Conservation (phyloP, 2,113 vertebrate genomes). For the Maccullochella peelii region DNA sequence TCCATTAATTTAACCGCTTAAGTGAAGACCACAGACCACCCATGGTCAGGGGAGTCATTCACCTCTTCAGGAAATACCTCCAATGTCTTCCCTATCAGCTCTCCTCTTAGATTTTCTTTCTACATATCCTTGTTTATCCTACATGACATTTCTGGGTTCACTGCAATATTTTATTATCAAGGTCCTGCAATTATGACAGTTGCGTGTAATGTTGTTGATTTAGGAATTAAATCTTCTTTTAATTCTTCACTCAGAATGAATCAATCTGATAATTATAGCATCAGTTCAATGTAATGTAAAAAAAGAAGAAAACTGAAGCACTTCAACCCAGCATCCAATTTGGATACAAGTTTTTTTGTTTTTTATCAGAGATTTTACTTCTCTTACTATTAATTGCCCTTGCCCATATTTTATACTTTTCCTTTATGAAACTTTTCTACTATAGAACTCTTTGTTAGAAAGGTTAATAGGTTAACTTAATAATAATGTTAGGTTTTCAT, state of each 20-base stretch:
- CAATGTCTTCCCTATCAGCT: neutral
- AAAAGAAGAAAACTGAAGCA: neutral
- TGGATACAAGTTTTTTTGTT: neutral
- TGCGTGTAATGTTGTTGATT: neutral
- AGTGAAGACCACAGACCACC: neutral
- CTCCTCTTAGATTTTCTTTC: neutral
- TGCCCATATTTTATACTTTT: neutral
- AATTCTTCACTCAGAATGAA: neutral
- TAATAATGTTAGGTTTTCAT: neutral
- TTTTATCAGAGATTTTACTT: neutral
- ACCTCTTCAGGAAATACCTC: neutral
- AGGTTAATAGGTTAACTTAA: neutral
- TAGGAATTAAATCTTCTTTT: neutral
- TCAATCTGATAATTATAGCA: neutral
- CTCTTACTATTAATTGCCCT: neutral
- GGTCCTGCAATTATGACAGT: neutral
- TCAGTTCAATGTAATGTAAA: neutral
- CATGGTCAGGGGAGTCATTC: neutral
- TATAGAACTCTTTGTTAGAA: neutral
- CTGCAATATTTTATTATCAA: neutral
- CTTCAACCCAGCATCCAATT: neutral
- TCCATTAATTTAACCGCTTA: neutral
- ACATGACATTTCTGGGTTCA: neutral
- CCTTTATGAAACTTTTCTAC: neutral
- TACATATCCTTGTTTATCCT: neutral